phyloP scores from a whole-genome alignment of 2,888 invertebrate species.

The Smittia sp. region DNA sequence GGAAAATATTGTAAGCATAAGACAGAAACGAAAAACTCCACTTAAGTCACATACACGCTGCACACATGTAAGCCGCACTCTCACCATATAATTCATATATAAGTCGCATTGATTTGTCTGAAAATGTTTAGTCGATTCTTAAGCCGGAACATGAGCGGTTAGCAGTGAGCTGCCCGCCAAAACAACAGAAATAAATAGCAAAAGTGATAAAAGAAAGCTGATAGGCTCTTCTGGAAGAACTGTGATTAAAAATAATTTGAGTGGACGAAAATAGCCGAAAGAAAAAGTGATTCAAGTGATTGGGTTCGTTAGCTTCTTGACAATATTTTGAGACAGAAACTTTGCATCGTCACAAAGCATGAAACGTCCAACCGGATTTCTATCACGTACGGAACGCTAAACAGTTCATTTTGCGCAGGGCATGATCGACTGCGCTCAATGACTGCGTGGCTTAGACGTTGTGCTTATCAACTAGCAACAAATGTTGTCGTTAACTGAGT shows the following conservation, averaged over 20 bases:
- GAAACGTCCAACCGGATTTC: background rate
- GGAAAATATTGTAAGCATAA: conserved; percentile 3
- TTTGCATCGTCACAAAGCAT: background rate
- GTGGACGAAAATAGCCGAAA: background rate
- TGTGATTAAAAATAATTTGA: background rate
- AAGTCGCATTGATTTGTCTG: conserved; percentile 9
- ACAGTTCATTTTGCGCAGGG: background rate
- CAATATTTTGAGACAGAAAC: background rate
- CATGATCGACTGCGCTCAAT: background rate
- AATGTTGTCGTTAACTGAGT: too few species aligned
- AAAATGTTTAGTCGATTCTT: conserved; percentile 39
- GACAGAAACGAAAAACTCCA: background rate
- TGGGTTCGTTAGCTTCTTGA: background rate
- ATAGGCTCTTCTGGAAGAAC: background rate
- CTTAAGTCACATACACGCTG: conserved; percentile 18
- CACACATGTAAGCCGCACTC: background rate
- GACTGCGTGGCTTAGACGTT: too few species aligned
- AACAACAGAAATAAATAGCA: background rate
- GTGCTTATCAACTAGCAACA: too few species aligned
- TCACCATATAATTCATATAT: conserved; percentile 26
- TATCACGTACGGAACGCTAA: background rate
- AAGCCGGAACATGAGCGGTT: conserved; percentile 25
- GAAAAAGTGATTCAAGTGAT: background rate
- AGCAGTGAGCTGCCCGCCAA: background rate
- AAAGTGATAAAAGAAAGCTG: background rate